These are phyloP conservation scores for Chloropsis cyanopogon DNA, from an alignment of 2,113 vertebrate species.

Conservation along the genomic window DNA sequence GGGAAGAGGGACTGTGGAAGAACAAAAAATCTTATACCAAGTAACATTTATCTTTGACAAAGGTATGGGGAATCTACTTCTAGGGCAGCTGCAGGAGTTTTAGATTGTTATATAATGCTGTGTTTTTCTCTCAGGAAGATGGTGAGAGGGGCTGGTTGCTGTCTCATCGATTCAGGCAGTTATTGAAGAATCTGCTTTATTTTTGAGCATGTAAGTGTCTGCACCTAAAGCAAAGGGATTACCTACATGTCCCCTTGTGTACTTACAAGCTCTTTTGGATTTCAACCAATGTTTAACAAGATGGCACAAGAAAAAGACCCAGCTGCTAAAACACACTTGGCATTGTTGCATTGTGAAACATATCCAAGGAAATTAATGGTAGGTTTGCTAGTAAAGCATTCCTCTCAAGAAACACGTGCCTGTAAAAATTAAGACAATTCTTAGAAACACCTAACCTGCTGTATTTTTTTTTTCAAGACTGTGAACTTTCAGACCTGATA, in stretches of 20 bases:
- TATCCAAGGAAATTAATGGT: background rate
- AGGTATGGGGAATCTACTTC: background rate
- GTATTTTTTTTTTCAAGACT: background rate
- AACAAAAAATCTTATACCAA: background rate
- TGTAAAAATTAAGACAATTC: background rate
- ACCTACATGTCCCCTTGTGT: background rate
- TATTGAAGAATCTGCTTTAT: background rate
- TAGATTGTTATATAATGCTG: background rate
- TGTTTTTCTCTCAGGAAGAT: background rate
- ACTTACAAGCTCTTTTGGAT: constrained; percentile 25
- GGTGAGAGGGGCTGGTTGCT: background rate
- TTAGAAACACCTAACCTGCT: background rate
- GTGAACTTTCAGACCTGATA: background rate
- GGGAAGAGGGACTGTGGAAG: background rate
- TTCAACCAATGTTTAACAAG: background rate
- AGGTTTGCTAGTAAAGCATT: background rate
- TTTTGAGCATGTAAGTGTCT: background rate
- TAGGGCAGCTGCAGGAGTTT: background rate
- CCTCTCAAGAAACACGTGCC: background rate
- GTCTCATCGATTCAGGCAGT: background rate
- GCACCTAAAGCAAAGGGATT: constrained; percentile 12
- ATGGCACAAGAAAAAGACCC: background rate
- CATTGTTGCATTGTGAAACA: background rate
- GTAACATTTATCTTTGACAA: background rate
- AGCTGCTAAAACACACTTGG: background rate